These are phyloP conservation scores for Orthonychiurus folsomi DNA, from an alignment of 2,888 invertebrate genomes.

Conservation along the genomic window DNA sequence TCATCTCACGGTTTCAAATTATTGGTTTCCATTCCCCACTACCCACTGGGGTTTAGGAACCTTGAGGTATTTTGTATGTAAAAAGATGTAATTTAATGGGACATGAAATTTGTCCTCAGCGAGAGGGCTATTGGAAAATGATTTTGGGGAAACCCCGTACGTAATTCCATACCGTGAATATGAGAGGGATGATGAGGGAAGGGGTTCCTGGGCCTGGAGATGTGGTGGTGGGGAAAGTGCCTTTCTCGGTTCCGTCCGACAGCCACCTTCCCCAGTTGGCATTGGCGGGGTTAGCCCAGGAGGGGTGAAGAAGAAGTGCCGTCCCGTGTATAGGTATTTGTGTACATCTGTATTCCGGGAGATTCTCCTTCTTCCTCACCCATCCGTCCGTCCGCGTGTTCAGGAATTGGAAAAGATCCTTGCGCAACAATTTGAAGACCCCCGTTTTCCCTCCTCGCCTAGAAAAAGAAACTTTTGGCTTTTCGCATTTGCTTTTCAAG, in stretches of 20 bases:
- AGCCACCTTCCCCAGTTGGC: too few species aligned
- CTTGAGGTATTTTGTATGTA: constrained; percentile 18
- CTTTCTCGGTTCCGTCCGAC: too few species aligned
- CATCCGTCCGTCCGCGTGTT: neutral
- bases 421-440: constrained; percentile 41
- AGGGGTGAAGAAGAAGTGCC: constrained; percentile 6
- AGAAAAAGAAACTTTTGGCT: constrained; percentile 37
- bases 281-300: too few species aligned
- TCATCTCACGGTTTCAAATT: constrained; percentile 2
- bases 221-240: constrained; percentile 2
- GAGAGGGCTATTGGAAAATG: constrained; percentile 26
- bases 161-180: constrained; percentile 19
- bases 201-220: neutral
- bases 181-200: constrained; percentile 14
- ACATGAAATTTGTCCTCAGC: constrained; percentile 20
- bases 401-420: constrained; percentile 25
- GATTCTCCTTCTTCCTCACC: constrained; percentile 3
- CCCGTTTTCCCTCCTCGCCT: too few species aligned
- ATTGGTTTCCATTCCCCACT: neutral
- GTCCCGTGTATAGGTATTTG: constrained; percentile 2
- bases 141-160: constrained; percentile 20
- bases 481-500: constrained; percentile 38
- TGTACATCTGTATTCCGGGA: constrained; percentile 1
- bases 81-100: constrained; percentile 26
- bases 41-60: neutral